phyloP scores from a whole-genome alignment of 2,113 vertebrate species.

The Megaptera novaeangliae region DNA sequence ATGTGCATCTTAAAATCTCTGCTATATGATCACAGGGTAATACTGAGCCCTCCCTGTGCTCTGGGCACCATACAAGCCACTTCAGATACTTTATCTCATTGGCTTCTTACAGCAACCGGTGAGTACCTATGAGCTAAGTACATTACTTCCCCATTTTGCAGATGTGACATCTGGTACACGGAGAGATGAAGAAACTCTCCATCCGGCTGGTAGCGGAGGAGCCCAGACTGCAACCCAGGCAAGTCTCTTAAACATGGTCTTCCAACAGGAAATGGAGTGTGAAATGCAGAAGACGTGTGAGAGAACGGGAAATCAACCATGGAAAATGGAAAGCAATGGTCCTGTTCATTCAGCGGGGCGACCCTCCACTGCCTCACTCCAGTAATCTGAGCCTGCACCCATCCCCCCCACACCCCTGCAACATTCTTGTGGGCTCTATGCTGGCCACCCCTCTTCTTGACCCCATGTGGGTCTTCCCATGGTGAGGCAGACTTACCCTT shows the following conservation, averaged over 20 bases:
- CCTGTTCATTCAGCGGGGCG: background rate
- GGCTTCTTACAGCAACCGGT: background rate
- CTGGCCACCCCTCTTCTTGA: background rate
- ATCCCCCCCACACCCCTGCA: background rate
- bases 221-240: background rate
- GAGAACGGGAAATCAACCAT: background rate
- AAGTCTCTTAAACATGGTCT: background rate
- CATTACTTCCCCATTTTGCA: background rate
- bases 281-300: background rate
- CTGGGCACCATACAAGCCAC: background rate
- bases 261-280: constrained; percentile 37
- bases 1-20: background rate
- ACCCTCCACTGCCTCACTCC: too few species aligned
- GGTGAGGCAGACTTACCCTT: background rate
- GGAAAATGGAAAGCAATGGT: background rate
- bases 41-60: background rate
- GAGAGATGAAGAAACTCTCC: background rate
- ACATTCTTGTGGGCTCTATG: accelerated
- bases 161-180: background rate
- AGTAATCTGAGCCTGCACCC: accelerated
- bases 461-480: background rate
- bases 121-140: background rate
- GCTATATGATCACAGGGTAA: background rate
- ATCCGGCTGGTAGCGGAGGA: background rate
- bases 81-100: background rate